Evolutionary conservation across 53 echinoderm and acorn worm species (phyloP).

Genomic region (Stichopus horrens): DNA sequence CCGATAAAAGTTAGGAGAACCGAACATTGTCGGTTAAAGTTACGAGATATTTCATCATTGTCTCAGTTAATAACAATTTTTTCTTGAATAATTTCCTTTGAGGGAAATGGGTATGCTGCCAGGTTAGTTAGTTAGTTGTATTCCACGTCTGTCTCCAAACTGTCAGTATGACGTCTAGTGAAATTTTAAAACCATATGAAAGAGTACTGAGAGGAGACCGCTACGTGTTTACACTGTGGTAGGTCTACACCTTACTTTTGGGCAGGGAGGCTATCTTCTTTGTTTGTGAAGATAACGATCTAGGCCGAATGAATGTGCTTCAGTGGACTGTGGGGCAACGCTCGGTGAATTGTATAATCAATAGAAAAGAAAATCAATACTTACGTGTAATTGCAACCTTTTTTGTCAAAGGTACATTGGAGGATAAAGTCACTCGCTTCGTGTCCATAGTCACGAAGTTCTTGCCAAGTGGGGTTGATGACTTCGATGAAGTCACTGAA

Average conservation of each 20-base stretch:
- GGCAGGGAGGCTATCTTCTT: too few relatives aligned
- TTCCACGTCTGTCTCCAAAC: too few relatives aligned
- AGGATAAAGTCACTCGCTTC: conserved; percentile 83
- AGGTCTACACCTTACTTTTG: too few relatives aligned
- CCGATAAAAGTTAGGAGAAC: too few relatives aligned
- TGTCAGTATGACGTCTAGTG: too few relatives aligned
- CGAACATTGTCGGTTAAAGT: neutral
- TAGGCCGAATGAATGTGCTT: too few relatives aligned
- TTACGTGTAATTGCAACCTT: conserved; percentile 85
- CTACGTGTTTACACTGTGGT: too few relatives aligned
- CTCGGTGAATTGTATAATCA: neutral
- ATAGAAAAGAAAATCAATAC: conserved; percentile 25
- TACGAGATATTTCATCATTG: neutral
- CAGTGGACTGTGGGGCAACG: too few relatives aligned
- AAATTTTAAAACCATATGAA: too few relatives aligned
- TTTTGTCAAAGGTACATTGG: conserved; percentile 92
- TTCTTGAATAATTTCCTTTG: neutral
- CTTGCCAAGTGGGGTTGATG: conserved; percentile 70
- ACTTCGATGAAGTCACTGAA: conserved; percentile 85
- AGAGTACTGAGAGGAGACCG: too few relatives aligned
- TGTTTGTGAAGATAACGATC: too few relatives aligned
- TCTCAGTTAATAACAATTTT: neutral
- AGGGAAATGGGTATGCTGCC: neutral
- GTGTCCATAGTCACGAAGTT: conserved; percentile 67
- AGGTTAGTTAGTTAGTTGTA: too few relatives aligned